phyloP scores from a whole-genome alignment of 1,140 invertebrate species.

The Tetramorium alpestre region DNA sequence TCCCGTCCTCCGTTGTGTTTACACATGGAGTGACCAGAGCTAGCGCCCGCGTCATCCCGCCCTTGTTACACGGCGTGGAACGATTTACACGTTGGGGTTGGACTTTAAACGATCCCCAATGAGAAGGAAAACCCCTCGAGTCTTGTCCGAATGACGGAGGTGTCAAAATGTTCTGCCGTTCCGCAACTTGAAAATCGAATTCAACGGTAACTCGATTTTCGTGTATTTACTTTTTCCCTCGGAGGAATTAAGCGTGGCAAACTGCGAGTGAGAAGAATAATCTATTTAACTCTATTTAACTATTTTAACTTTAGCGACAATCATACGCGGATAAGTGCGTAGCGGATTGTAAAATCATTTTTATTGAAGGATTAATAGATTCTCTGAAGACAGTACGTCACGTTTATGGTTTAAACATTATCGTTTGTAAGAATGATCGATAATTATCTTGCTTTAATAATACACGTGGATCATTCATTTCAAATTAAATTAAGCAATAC shows the following conservation, averaged over 20 bases:
- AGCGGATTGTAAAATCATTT: neutral
- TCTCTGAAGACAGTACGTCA: neutral
- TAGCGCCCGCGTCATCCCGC: neutral
- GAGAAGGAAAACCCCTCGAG: slow-evolving; percentile 10
- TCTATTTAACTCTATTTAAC: neutral
- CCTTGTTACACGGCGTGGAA: slow-evolving; percentile 19
- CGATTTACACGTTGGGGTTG: slow-evolving; percentile 20
- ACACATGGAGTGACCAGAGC: slow-evolving; percentile 25
- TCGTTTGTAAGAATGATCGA: neutral
- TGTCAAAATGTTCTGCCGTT: slow-evolving; percentile 20
- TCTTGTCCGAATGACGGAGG: neutral
- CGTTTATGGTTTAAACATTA: slow-evolving; percentile 10
- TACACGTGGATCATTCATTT: neutral
- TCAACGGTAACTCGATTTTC: slow-evolving; percentile 1
- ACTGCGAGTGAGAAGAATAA: neutral
- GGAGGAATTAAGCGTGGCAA: slow-evolving; percentile 19
- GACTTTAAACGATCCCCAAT: neutral
- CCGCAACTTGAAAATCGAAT: neutral
- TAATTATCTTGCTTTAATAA: neutral
- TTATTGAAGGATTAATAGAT: neutral
- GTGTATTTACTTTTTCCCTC: slow-evolving; percentile 10
- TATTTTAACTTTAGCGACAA: neutral
- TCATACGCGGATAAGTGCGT: neutral
- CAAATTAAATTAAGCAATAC: neutral
- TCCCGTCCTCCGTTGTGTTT: slow-evolving; percentile 43